Evolutionary conservation across 2,888 invertebrate species (phyloP).

Genomic region (Iphiclides podalirius): DNA sequence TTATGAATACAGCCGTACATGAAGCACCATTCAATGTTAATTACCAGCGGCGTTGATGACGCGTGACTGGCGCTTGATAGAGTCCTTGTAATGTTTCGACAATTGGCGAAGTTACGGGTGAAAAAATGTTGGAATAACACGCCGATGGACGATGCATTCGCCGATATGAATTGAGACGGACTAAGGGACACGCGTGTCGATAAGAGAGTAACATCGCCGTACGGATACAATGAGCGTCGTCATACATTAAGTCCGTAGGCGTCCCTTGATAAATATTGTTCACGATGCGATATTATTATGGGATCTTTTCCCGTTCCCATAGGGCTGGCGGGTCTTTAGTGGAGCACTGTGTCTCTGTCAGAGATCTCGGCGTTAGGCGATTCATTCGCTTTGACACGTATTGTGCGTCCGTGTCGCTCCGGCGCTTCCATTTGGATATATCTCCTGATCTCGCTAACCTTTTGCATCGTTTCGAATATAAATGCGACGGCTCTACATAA

Average conservation of each 20-base stretch:
- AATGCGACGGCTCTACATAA: conserved; percentile 26
- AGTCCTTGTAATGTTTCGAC: conserved; percentile 49
- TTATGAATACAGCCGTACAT: conserved; percentile 30
- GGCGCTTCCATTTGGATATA: conserved; percentile 47
- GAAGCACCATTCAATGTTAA: conserved; percentile 50
- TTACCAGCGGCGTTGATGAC: conserved; percentile 51
- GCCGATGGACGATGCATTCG: conserved; percentile 2
- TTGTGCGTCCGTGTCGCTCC: conserved; percentile 46
- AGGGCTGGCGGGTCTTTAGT: conserved; percentile 41
- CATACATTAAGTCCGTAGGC: conserved; percentile 30
- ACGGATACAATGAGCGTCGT: conserved; percentile 36
- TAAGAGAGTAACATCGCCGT: conserved; percentile 33
- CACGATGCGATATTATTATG: conserved; percentile 44
- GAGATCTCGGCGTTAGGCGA: conserved; percentile 52
- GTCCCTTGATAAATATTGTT: conserved; percentile 44
- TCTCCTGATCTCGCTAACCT: conserved; percentile 47
- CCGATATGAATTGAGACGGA: conserved; percentile 17
- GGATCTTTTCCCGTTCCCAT: conserved; percentile 47
- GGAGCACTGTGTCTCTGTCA: conserved; percentile 55
- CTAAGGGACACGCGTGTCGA: conserved; percentile 28
- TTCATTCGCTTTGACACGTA: conserved; percentile 63
- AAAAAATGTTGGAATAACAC: conserved; percentile 2
- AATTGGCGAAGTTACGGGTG: conserved; percentile 22
- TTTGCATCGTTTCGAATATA: conserved; percentile 42
- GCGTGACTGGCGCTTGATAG: conserved; percentile 47